A percentile compares a stretch with the other conserved stretches of the same genome.
Evolutionary conservation across 2,888 invertebrate species (phyloP).

Genomic region (Apodemia mormo): DNA sequence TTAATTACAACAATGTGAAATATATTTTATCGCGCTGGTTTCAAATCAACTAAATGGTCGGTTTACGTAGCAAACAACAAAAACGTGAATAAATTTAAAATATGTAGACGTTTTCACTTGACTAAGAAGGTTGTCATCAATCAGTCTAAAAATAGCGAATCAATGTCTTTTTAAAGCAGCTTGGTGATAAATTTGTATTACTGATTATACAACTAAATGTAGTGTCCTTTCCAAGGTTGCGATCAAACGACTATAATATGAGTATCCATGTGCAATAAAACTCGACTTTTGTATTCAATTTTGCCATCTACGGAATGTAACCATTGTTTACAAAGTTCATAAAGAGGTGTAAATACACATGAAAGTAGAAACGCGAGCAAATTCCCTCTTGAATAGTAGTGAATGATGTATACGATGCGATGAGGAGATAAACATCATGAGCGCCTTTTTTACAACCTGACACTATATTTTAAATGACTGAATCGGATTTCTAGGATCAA

Average conservation of each 20-base stretch:
- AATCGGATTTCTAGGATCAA: conserved; percentile 32
- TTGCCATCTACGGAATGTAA: conserved; percentile 41
- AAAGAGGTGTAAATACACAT: conserved; percentile 44
- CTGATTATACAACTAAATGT: conserved; percentile 29
- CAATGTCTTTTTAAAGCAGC: conserved; percentile 30
- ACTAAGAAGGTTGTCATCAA: conserved; percentile 8
- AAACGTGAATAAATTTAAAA: conserved; percentile 4
- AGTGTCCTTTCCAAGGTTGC: conserved; percentile 33
- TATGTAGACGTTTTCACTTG: neutral
- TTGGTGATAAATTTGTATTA: conserved; percentile 30
- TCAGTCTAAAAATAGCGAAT: conserved; percentile 26
- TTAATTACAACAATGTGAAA: no score
- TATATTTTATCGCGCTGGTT: neutral
- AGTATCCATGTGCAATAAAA: conserved; percentile 39
- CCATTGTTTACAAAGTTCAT: conserved; percentile 45
- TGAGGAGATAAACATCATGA: conserved; percentile 41
- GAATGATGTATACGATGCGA: conserved; percentile 35
- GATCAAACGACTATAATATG: conserved; percentile 34
- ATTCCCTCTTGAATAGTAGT: conserved; percentile 43
- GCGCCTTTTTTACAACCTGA: conserved; percentile 40
- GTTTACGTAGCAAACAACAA: neutral
- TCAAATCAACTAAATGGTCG: neutral
- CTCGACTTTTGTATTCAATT: conserved; percentile 41
- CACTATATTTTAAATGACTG: conserved; percentile 38
- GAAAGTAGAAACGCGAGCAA: conserved; percentile 42